Evolutionary conservation across 2,113 vertebrate genomes (phyloP).

Genomic region (Aphyosemion australe): DNA sequence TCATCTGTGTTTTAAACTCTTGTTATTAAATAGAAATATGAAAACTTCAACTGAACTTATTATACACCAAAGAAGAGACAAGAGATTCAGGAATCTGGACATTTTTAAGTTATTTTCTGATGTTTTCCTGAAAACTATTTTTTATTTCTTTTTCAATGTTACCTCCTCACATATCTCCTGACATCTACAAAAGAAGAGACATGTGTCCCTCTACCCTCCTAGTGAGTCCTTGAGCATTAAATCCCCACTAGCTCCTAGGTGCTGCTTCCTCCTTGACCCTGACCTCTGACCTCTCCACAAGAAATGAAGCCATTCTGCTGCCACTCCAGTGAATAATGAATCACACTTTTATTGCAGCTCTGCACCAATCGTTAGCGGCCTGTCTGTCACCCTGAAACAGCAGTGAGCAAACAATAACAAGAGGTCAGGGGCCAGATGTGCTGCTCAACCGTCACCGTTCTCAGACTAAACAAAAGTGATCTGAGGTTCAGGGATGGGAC

Average conservation of each 20-base stretch:
- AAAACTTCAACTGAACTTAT: no score
- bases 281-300: constrained; percentile 38
- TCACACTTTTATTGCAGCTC: constrained; percentile 40
- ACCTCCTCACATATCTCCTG: neutral
- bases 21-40: no score
- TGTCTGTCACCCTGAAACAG: constrained; percentile 8
- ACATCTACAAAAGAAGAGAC: no score
- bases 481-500: neutral
- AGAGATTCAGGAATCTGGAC: no score
- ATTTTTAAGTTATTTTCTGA: no score
- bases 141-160: constrained; percentile 8
- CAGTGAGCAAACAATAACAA: constrained; percentile 5
- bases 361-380: neutral
- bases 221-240: constrained; percentile 40
- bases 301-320: constrained; percentile 8
- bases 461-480: neutral
- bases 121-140: no score
- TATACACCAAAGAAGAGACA: no score
- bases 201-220: neutral
- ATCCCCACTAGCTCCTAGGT: constrained; percentile 15
- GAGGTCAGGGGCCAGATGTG: constrained; percentile 33
- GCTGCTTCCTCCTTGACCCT: constrained; percentile 32
- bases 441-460: neutral
- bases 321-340: constrained; percentile 43
- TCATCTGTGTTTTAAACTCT: no score